Base-by-base conservation (phyloP, 2,797 vertebrate species). In the Malacoctenus gilli region DNA sequence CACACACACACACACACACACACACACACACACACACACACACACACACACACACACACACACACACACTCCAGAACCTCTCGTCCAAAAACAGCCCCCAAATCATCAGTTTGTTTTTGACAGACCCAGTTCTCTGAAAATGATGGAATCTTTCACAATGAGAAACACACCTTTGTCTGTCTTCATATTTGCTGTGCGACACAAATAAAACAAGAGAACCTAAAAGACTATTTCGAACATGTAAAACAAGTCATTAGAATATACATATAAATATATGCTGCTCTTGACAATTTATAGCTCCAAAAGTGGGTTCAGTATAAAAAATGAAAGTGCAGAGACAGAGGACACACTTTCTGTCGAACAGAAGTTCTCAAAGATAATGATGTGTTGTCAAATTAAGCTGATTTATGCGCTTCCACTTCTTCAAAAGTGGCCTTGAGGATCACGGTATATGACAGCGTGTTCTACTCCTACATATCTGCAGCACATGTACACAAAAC, bases 11-110 rank as follows among this genome's bases (percentile, higher is more conserved):
- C 37, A 16, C 44, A 22, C 67, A 23, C 36, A 25, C 49, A 25
- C 50, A 28, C 58, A 50, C 50, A 55, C 51, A 37, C 61, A 83
- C 43, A 30, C 36, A 54, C 32, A 51, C 23, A 54, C 28, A 21
- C 40, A 65, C 53, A 64, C 43, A 30, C 13, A 32, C 37, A 53
- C 54, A 38, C 65, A 22, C 4, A 19, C 12, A 32, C 52, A 57
- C 25, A 4, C 25, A 63, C 48, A 61, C 48, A 61, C 57, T 41
- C 59, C 58, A 76, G 79, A 82, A 85, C 81, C 34, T n/a, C n/a
- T n/a, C n/a, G n/a, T n/a, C n/a, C n/a, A n/a, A n/a, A n/a, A n/a
- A n/a, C n/a, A n/a, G n/a, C n/a, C n/a, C n/a, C n/a, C n/a, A n/a
- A n/a, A n/a, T n/a, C n/a, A n/a, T n/a, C n/a, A n/a, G n/a, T n/a